These are phyloP conservation scores for Nestor notabilis DNA, from an alignment of 2,113 vertebrate species.

Conservation along the genomic window DNA sequence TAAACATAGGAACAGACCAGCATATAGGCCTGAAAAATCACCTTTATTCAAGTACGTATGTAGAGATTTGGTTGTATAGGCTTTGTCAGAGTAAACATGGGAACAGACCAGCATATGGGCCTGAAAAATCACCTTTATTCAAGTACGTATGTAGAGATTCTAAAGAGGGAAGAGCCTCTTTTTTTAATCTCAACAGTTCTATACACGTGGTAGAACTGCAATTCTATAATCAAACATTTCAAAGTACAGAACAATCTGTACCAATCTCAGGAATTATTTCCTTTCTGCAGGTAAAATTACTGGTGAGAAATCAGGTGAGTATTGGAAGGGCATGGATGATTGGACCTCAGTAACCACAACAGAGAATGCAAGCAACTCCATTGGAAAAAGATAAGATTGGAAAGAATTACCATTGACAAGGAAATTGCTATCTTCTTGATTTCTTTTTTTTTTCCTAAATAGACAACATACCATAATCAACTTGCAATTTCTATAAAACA, in stretches of 20 bases:
- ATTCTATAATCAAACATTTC: not conserved
- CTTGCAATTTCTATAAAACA: too few species aligned
- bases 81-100: not conserved
- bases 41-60: not conserved
- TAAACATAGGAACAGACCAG: not conserved
- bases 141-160: not conserved
- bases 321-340: not conserved
- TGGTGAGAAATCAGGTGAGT: not conserved
- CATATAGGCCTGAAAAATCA: not conserved
- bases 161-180: not conserved
- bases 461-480: not conserved
- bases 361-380: not conserved
- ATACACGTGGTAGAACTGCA: not conserved
- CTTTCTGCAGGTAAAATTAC: not conserved
- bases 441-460: not conserved
- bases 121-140: not conserved
- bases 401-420: not conserved
- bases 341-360: not conserved
- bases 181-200: not conserved
- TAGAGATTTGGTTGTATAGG: not conserved
- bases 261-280: not conserved
- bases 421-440: not conserved
- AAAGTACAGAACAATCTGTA: not conserved
- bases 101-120: not conserved
- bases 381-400: not conserved